Evolutionary conservation across 2,888 invertebrate species (phyloP).

Genomic region (Geophilus truncorum): DNA sequence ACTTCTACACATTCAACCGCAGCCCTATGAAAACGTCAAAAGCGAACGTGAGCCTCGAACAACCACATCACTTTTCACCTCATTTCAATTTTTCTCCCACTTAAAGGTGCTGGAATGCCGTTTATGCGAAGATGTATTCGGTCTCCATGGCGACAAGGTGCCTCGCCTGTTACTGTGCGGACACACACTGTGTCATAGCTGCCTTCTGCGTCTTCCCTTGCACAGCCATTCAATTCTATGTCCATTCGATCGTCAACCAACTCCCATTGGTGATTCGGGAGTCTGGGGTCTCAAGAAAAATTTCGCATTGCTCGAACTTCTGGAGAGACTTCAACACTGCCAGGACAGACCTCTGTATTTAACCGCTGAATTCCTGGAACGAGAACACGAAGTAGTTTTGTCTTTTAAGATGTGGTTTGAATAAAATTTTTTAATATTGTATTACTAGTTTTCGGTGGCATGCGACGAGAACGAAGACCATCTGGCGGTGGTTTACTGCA

Average conservation of each 20-base stretch:
- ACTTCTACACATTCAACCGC: slow-evolving; percentile 32
- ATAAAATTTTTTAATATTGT: background rate
- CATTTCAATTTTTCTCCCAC: slow-evolving; percentile 27
- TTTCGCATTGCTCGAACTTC: slow-evolving; percentile 56
- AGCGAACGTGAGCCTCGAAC: background rate
- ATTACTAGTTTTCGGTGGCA: slow-evolving; percentile 47
- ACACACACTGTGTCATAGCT: slow-evolving; percentile 58
- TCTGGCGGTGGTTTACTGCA: slow-evolving; percentile 56
- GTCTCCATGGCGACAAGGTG: slow-evolving; percentile 55
- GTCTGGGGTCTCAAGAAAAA: slow-evolving; percentile 56
- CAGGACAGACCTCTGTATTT: slow-evolving; percentile 43
- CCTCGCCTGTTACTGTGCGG: slow-evolving; percentile 55
- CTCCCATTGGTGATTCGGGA: slow-evolving; percentile 52
- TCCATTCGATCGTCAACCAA: slow-evolving; percentile 58
- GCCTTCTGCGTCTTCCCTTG: slow-evolving; percentile 52
- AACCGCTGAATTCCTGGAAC: slow-evolving; percentile 42
- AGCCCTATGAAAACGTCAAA: slow-evolving; percentile 29
- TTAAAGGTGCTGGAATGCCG: slow-evolving; percentile 54
- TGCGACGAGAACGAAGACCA: slow-evolving; percentile 58
- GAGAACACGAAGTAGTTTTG: slow-evolving; percentile 45
- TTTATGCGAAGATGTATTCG: slow-evolving; percentile 56
- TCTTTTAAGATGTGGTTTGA: background rate
- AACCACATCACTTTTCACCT: background rate
- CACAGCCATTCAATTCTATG: slow-evolving; percentile 51
- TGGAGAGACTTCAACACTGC: slow-evolving; percentile 53